phyloP scores from a whole-genome alignment of 1,140 invertebrate species.

The Stenopsyche tienmushanensis region DNA sequence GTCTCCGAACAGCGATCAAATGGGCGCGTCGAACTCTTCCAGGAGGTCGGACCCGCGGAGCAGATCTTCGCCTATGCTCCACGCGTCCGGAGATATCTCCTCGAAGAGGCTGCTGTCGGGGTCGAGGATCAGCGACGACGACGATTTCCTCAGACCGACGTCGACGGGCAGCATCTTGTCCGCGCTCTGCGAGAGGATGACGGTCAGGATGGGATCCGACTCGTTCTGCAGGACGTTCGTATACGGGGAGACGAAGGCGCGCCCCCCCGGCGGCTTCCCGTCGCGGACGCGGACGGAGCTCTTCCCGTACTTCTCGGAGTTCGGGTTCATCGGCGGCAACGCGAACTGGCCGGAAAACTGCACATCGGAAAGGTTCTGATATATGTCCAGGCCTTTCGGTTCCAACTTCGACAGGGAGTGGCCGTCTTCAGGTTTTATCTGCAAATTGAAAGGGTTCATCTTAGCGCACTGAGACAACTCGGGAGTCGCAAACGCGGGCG shows the following conservation, averaged over 20 bases:
- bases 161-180: not conserved
- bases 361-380: too few species aligned
- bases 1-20: conserved; percentile 40
- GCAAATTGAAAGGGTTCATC: too few species aligned
- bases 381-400: too few species aligned
- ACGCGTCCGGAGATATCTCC: conserved; percentile 27
- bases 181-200: conserved; percentile 24
- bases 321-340: too few species aligned
- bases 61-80: conserved; percentile 24
- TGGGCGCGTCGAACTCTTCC: conserved; percentile 30
- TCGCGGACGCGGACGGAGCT: too few species aligned
- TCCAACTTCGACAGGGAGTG: too few species aligned
- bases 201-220: conserved; percentile 34
- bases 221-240: conserved; percentile 30
- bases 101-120: conserved; percentile 29
- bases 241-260: conserved; percentile 15
- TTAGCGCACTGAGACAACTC: too few species aligned
- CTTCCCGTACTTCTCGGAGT: too few species aligned
- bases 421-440: too few species aligned
- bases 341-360: too few species aligned
- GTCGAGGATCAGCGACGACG: conserved; percentile 7
- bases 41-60: conserved; percentile 26
- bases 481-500: too few species aligned
- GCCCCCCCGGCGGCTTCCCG: too few species aligned
- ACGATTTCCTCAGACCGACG: conserved; percentile 11